Evolutionary conservation across 2,888 invertebrate genomes (phyloP).

Genomic region (Tetropium fuscum): DNA sequence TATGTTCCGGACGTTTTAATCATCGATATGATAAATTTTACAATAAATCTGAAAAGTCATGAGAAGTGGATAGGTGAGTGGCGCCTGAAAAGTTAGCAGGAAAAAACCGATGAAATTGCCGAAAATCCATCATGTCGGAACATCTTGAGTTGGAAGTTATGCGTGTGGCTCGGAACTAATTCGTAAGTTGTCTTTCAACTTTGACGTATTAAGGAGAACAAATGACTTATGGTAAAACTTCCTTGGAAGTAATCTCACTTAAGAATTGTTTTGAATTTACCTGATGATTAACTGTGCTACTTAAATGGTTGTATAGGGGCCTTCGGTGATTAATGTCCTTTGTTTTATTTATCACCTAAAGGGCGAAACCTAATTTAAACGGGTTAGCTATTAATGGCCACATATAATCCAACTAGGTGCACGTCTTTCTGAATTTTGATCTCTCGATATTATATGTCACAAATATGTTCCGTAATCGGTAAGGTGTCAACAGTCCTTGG

Average conservation of each 20-base stretch:
- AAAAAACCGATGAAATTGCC: constrained; percentile 32
- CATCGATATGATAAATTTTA: constrained; percentile 23
- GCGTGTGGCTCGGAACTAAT: constrained; percentile 38
- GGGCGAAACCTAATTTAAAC: too few relatives aligned
- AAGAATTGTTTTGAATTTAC: constrained; percentile 22
- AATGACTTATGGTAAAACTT: constrained; percentile 40
- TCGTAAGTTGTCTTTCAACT: constrained; percentile 42
- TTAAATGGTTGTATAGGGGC: too few relatives aligned
- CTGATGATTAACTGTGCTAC: constrained; percentile 16
- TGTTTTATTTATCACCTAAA: too few relatives aligned
- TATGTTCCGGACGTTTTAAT: constrained; percentile 17
- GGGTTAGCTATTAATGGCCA: too few relatives aligned
- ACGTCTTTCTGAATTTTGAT: too few relatives aligned
- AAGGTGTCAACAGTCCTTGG: too few relatives aligned
- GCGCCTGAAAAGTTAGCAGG: constrained; percentile 25
- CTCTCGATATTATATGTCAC: too few relatives aligned
- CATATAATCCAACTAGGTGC: too few relatives aligned
- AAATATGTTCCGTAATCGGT: too few relatives aligned
- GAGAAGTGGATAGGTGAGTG: constrained; percentile 18
- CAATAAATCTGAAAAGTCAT: constrained; percentile 21
- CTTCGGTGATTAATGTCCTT: too few relatives aligned
- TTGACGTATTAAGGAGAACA: constrained; percentile 33
- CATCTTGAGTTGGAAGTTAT: constrained; percentile 34
- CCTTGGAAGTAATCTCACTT: constrained; percentile 14
- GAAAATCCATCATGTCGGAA: constrained; percentile 35